Percentiles rank a stretch among this genome's conserved stretches.
These are phyloP conservation scores for Gasteruption jaculator DNA, from an alignment of 2,888 invertebrate species.

Conservation along the genomic window DNA sequence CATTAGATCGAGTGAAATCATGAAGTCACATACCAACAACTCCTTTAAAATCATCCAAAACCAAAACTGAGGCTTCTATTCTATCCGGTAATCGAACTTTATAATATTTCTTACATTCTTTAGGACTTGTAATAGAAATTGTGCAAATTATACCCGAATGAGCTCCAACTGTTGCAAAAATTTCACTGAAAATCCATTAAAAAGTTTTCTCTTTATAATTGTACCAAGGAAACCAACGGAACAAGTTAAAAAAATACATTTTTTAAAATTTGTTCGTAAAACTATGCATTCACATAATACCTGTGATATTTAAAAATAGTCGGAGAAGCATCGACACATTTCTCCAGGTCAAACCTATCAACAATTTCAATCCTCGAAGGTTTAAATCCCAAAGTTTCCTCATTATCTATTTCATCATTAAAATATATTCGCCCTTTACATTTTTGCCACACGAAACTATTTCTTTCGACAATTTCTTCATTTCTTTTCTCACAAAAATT, in stretches of 20 bases:
- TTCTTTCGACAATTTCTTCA: background rate
- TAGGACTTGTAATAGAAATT: too few relatives aligned
- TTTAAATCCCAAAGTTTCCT: conserved; percentile 13
- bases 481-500: background rate
- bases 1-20: conserved; percentile 28
- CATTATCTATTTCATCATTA: conserved; percentile 1
- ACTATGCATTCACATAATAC: conserved; percentile 44
- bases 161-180: conserved; percentile 60
- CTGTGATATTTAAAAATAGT: conserved; percentile 54
- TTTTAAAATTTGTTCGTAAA: conserved; percentile 4
- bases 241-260: background rate
- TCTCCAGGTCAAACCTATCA: conserved; percentile 63
- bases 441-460: conserved; percentile 34
- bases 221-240: background rate
- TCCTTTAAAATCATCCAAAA: conserved; percentile 52
- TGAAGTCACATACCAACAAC: conserved; percentile 59
- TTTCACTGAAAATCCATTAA: conserved; percentile 33
- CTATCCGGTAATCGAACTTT: conserved; percentile 60
- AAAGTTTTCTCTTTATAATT: conserved; percentile 12
- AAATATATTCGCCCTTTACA: conserved; percentile 28
- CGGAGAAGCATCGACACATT: conserved; percentile 82
- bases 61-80: conserved; percentile 66
- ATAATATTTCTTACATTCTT: conserved; percentile 53
- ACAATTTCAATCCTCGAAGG: conserved; percentile 31
- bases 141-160: conserved; percentile 71